A percentile compares a stretch with the other conserved stretches of the same genome.
Evolutionary conservation across 2,888 invertebrate species (phyloP).

Genomic region (Kuschelorhynchus macadamiae): DNA sequence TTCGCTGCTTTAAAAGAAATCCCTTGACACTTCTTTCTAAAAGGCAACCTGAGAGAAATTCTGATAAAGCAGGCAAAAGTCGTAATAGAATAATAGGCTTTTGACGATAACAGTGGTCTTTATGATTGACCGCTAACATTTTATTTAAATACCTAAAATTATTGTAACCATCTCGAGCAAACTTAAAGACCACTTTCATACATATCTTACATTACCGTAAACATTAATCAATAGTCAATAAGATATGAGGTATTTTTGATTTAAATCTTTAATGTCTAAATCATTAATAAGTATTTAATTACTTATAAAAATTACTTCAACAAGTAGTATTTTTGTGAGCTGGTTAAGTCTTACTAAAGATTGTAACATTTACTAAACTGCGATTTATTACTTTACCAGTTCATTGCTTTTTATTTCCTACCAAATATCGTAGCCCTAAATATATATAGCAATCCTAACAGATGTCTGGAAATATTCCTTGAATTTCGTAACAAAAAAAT

Average conservation of each 20-base stretch:
- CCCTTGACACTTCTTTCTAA: not conserved
- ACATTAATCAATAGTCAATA: slow-evolving; percentile 47
- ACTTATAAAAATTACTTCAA: slow-evolving; percentile 47
- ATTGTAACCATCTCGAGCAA: slow-evolving; percentile 18
- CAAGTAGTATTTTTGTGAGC: slow-evolving; percentile 43
- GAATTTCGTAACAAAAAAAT: too few species aligned
- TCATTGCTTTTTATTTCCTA: too few species aligned
- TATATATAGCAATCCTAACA: too few species aligned
- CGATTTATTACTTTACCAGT: too few species aligned
- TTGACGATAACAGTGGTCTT: slow-evolving; percentile 17
- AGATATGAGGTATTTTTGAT: slow-evolving; percentile 50
- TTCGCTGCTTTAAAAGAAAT: slow-evolving; percentile 11
- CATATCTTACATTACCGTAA: slow-evolving; percentile 46
- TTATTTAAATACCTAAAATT: slow-evolving; percentile 25
- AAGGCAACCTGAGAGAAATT: not conserved
- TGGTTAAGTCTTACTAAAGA: slow-evolving; percentile 23
- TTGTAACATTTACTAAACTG: slow-evolving; percentile 22
- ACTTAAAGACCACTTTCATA: slow-evolving; percentile 30
- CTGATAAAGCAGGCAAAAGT: slow-evolving; percentile 13
- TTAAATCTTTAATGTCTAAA: slow-evolving; percentile 41
- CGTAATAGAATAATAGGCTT: slow-evolving; percentile 20
- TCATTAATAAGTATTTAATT: slow-evolving; percentile 31
- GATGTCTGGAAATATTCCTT: too few species aligned
- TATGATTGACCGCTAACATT: slow-evolving; percentile 14
- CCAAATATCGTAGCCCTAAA: too few species aligned